These are phyloP conservation scores for Sitobion miscanthi DNA, from an alignment of 1,140 invertebrate genomes.

Conservation along the genomic window DNA sequence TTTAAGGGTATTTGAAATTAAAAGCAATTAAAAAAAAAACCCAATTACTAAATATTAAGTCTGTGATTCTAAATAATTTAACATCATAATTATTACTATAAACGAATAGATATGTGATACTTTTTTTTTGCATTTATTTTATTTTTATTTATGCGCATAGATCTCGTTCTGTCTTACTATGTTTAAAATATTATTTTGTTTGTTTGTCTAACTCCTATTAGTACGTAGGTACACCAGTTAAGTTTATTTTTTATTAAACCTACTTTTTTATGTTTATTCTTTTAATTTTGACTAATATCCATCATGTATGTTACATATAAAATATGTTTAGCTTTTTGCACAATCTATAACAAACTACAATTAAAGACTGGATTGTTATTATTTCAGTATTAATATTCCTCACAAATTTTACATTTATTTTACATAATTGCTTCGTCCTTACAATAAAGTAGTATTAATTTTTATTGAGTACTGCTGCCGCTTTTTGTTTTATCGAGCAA, in stretches of 20 bases:
- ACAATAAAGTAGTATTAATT: background rate
- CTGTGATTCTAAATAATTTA: conserved; percentile 32
- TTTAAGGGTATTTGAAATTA: background rate
- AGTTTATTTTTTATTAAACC: background rate
- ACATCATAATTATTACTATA: background rate
- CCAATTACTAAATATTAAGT: conserved; percentile 19
- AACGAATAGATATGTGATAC: conserved; percentile 1
- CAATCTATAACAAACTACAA: background rate
- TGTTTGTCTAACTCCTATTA: conserved; percentile 36
- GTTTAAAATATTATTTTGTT: conserved; percentile 19
- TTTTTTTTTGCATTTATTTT: conserved; percentile 30
- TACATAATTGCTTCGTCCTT: background rate
- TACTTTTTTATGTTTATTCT: background rate
- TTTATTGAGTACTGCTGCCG: background rate
- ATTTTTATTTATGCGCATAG: background rate
- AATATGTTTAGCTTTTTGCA: background rate
- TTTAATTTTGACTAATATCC: background rate
- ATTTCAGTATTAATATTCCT: conserved; percentile 31
- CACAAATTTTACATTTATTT: background rate
- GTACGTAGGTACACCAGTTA: background rate
- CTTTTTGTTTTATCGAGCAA: conserved; percentile 16
- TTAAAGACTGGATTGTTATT: conserved; percentile 13
- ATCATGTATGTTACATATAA: background rate
- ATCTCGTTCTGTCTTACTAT: conserved; percentile 11
- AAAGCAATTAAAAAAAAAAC: background rate